Evolutionary conservation across 2,888 invertebrate genomes (phyloP), one percentile per base, ranked within the genome.

Genomic region (Leptinotarsa haldemani): DNA sequence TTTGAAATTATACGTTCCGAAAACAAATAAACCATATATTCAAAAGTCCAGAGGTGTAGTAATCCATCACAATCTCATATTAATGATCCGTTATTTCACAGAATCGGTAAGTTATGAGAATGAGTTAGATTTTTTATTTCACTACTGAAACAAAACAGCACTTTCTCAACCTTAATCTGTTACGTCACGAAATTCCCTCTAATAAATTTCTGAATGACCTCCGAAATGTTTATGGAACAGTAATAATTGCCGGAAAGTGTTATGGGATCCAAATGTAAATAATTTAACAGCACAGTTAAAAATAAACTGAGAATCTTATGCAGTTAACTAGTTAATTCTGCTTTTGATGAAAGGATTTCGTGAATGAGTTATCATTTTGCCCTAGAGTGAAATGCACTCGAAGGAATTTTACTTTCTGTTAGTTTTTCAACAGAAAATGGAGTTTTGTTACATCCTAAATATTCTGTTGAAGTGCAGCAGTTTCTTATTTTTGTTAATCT

Each of bases 251-350:
- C 65, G 58, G 47, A 69, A 56, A 71, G 58, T 52, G 52, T 69
- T 71, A 69, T n/a, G 47, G 52, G 20, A 74, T 61, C 30, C 53
- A 66, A 61, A 72, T 50, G 70, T 69, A 75, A 75, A 75, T 69
- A 75, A 69, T 69, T 70, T 70, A 65, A 69, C 65, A 56, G 63
- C 40, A 20, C 16, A 40, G 66, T 46, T 68, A 68, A 68, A 68
- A 68, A 68, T 68, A 68, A 56, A 56, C 22, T 56, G 56, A 3
- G 56, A 68, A 68, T 68, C 18, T 18, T 68, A 46, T 40, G 68
- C 68, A 68, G 68, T 68, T 15, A 47, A 68, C 46, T 25, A 48
- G 20, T 56, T 20, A 58, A 56, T 68, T 47, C 18, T 47, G 40
- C 20, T 56, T 56, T 58, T 20, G 46, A 68, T 68, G 16, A 47